These are phyloP conservation scores for Emberiza fucata DNA, from an alignment of 2,113 vertebrate genomes.

Conservation along the genomic window DNA sequence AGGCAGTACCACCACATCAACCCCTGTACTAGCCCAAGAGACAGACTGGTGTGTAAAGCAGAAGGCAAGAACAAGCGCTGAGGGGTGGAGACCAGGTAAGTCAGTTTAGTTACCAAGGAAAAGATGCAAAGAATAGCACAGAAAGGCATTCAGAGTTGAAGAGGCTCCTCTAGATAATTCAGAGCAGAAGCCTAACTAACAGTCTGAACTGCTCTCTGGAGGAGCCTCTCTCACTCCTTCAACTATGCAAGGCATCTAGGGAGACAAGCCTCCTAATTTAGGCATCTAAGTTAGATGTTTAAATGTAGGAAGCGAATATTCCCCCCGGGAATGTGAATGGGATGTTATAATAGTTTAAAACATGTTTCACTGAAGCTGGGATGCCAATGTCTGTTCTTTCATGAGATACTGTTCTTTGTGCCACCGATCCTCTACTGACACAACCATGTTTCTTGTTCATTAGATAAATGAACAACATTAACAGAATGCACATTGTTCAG, in stretches of 20 bases:
- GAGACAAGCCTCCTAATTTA: constrained; percentile 39
- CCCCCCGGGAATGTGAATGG: not conserved
- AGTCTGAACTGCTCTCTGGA: constrained; percentile 46
- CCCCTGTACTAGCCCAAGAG: not conserved
- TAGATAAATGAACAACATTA: constrained; percentile 14
- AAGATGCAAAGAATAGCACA: constrained; percentile 39
- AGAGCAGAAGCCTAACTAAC: constrained; percentile 39
- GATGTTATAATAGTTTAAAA: constrained; percentile 13
- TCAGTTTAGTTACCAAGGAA: not conserved
- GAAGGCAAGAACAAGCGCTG: not conserved
- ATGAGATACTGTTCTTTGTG: not conserved
- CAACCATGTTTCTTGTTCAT: constrained; percentile 20
- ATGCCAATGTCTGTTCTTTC: not conserved
- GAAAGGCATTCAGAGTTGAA: constrained; percentile 18
- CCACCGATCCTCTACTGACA: not conserved
- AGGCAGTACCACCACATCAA: not conserved
- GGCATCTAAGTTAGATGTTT: constrained; percentile 20
- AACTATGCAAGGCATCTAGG: constrained; percentile 32
- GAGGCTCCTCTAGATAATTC: constrained; percentile 49
- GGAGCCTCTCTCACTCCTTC: constrained; percentile 33
- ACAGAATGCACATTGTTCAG: not conserved
- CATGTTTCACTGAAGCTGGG: not conserved
- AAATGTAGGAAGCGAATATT: not conserved
- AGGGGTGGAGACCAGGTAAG: not conserved
- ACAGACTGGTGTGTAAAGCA: not conserved